Percentiles rank a stretch among this genome's conserved stretches.
These are phyloP conservation scores for Achroia grisella DNA, from an alignment of 1,140 invertebrate genomes.

Conservation along the genomic window DNA sequence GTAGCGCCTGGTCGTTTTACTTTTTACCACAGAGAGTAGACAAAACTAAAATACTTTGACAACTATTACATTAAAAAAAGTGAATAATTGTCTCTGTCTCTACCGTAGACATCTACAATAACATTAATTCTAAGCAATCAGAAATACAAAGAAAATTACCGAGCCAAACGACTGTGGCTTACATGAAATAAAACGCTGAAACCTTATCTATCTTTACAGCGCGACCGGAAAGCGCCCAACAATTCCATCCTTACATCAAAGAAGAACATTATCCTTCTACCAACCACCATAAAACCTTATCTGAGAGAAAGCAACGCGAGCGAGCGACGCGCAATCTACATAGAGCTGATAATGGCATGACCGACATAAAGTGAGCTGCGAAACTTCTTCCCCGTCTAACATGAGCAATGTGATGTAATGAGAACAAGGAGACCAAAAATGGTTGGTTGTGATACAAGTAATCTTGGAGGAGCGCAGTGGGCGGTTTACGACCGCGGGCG, in stretches of 20 bases:
- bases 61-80: no score
- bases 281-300: slow-evolving; percentile 62
- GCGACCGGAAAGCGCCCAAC: slow-evolving; percentile 25
- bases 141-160: no score
- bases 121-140: no score
- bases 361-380: slow-evolving; percentile 30
- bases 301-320: slow-evolving; percentile 63
- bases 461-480: slow-evolving; percentile 64
- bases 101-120: no score
- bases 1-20: no score
- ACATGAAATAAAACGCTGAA: slow-evolving; percentile 22
- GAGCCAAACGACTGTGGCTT: not conserved
- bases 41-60: no score
- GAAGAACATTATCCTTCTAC: slow-evolving; percentile 67
- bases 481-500: slow-evolving; percentile 66
- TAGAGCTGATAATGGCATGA: slow-evolving; percentile 66
- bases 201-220: slow-evolving; percentile 38
- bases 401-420: slow-evolving; percentile 30
- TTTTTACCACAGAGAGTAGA: no score
- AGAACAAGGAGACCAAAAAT: slow-evolving; percentile 38
- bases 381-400: slow-evolving; percentile 19
- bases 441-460: slow-evolving; percentile 59
- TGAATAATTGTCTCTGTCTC: no score
- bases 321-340: slow-evolving; percentile 58
- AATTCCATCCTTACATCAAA: slow-evolving; percentile 58